Conservation (phyloP, 1,140 invertebrate species). For the Drosophila athabasca region DNA sequence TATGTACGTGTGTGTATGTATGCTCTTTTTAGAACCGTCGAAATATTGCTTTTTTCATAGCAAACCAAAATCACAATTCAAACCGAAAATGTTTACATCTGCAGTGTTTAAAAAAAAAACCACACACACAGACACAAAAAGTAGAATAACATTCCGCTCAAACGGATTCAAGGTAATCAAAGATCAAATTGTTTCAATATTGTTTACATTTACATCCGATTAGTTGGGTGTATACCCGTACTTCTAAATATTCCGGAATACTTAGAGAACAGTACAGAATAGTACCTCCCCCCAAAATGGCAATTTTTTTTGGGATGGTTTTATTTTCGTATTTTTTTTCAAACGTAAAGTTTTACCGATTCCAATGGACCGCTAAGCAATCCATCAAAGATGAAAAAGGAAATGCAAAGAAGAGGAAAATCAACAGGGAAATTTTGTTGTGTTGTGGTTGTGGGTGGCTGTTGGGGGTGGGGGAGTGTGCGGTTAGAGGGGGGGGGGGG, state of each 20-base stretch:
- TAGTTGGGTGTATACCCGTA: background rate
- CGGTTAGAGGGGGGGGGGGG: slow-evolving; percentile 23
- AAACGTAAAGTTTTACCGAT: slow-evolving; percentile 18
- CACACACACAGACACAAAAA: no score
- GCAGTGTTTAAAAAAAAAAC: no score
- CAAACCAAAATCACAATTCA: no score
- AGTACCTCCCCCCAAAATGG: no score
- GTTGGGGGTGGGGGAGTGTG: background rate
- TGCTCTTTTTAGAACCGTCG: no score
- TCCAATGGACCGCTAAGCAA: slow-evolving; percentile 47
- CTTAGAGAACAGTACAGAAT: no score
- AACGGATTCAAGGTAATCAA: slow-evolving; percentile 48
- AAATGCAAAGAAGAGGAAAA: slow-evolving; percentile 48
- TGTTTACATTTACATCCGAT: slow-evolving; percentile 40
- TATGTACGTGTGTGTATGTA: no score
- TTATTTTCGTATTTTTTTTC: slow-evolving; percentile 2
- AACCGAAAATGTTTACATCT: no score
- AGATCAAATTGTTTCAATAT: slow-evolving; percentile 29
- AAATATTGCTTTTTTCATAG: no score
- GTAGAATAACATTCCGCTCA: background rate
- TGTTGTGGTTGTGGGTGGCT: background rate
- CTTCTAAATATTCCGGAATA: no score
- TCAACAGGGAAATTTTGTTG: slow-evolving; percentile 31
- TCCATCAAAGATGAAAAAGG: slow-evolving; percentile 58
- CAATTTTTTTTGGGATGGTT: no score